A percentile compares a stretch with the other conserved stretches of the same genome.
Conservation (phyloP, 2,113 vertebrate genomes). For the Archilochus colubris region DNA sequence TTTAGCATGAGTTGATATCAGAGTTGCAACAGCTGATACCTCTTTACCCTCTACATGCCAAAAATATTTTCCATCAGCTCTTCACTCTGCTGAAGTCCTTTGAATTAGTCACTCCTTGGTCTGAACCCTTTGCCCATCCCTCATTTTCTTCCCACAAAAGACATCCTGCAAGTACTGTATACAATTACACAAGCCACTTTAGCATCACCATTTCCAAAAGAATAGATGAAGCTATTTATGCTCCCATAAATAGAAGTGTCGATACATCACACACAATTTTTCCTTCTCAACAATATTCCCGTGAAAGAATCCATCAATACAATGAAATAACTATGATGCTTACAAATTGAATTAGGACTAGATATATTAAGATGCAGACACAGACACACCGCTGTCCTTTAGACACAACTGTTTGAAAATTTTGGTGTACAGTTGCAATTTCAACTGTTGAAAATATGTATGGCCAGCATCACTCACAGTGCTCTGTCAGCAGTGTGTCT, state of each 20-base stretch:
- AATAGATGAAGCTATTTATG: background rate
- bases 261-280: background rate
- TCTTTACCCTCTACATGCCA: background rate
- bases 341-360: background rate
- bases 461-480: background rate
- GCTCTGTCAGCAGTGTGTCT: background rate
- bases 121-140: background rate
- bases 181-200: background rate
- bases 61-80: background rate
- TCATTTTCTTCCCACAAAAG: background rate
- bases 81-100: background rate
- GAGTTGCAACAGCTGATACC: background rate
- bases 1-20: background rate
- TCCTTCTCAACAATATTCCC: background rate
- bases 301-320: background rate
- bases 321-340: background rate
- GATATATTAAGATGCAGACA: background rate
- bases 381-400: background rate
- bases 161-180: background rate
- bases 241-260: background rate
- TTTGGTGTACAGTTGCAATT: background rate
- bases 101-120: background rate
- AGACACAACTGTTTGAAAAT: background rate
- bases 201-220: background rate
- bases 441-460: background rate